phyloP scores from a whole-genome alignment of 2,888 invertebrate species.

The Mystacides longicornis region DNA sequence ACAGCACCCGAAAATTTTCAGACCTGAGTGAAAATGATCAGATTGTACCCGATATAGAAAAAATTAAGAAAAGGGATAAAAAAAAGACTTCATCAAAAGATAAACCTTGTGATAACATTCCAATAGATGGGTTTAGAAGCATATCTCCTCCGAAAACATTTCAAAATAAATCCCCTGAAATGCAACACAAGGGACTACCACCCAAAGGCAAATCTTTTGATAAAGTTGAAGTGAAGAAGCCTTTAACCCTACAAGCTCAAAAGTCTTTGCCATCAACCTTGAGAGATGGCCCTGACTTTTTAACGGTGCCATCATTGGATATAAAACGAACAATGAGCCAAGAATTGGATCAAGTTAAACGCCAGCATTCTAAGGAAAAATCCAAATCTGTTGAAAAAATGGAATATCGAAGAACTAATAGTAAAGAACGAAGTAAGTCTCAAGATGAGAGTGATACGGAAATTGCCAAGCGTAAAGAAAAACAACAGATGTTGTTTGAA shows the following conservation, averaged over 20 bases:
- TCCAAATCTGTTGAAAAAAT: slow-evolving; percentile 62
- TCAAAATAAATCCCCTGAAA: slow-evolving; percentile 33
- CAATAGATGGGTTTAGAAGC: slow-evolving; percentile 37
- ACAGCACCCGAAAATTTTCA: slow-evolving; percentile 45
- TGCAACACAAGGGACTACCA: slow-evolving; percentile 20
- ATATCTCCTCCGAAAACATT: slow-evolving; percentile 26
- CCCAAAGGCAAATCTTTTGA: slow-evolving; percentile 44
- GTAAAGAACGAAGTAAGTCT: slow-evolving; percentile 62
- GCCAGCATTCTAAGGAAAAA: slow-evolving; percentile 54
- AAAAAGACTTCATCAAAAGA: slow-evolving; percentile 32
- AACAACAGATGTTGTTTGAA: slow-evolving; percentile 68
- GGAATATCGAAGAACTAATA: slow-evolving; percentile 49
- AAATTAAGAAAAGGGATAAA: slow-evolving; percentile 43
- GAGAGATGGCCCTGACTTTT: slow-evolving; percentile 46
- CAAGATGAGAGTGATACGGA: slow-evolving; percentile 68
- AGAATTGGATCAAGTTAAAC: slow-evolving; percentile 49
- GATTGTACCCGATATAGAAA: slow-evolving; percentile 46
- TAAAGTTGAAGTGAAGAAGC: slow-evolving; percentile 41
- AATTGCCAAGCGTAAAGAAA: slow-evolving; percentile 63
- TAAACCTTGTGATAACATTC: slow-evolving; percentile 12
- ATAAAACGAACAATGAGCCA: slow-evolving; percentile 55
- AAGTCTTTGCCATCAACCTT: slow-evolving; percentile 51
- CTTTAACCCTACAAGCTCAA: slow-evolving; percentile 39
- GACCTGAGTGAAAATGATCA: slow-evolving; percentile 46
- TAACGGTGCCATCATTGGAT: slow-evolving; percentile 48